Base-by-base conservation (phyloP, 1,140 invertebrate genomes). In the Hylaeus anthracinus region DNA sequence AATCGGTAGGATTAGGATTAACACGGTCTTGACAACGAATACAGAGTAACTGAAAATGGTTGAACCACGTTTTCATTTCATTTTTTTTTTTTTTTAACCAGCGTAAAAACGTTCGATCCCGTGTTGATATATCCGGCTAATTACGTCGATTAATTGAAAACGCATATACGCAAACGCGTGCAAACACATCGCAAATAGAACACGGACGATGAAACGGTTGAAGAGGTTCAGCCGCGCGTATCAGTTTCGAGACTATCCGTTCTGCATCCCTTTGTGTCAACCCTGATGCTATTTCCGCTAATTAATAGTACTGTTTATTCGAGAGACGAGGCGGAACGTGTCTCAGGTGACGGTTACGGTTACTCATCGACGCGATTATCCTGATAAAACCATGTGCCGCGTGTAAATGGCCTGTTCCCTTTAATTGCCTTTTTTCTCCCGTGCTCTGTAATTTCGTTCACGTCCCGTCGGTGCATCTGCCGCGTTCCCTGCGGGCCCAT, bases 221-320 rank as follows among this genome's bases (percentile, higher is more conserved):
- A 48, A 45, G 15, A 43, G n/a, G 43, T 66, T 66, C 64, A 10
- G 6, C 2, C 2, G 9, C 8, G 43, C 15, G 64, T 15, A 64
- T 64, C 41, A n/a, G 14, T 64, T 61, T 61, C 60, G 60, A 64
- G 14, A 48, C 45, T 48, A 48, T 39, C 8, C 61, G 10, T 26
- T 43, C 12, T 56, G 5, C 61, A 4, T 14, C 12, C 9, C 61
- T 64, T 48, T 48, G 64, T 66, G 43, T 48, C 43, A 3, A n/a
- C 6, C 63, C 64, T 39, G 37, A 37, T 48, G 41, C 43, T 15
- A 66, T 48, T 45, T 26, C 43, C 26, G 64, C 64, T 66, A 66
- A 66, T 66, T 66, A 66, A 66, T 48, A 26, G 64, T 4, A 48
- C 15, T 26, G 43, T 65, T 45, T 65, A 65, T 43, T 66, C 43